A percentile compares a stretch with the other conserved stretches of the same genome.
These are phyloP conservation scores for Morone chrysops DNA, from an alignment of 2,113 vertebrate genomes.

Conservation along the genomic window DNA sequence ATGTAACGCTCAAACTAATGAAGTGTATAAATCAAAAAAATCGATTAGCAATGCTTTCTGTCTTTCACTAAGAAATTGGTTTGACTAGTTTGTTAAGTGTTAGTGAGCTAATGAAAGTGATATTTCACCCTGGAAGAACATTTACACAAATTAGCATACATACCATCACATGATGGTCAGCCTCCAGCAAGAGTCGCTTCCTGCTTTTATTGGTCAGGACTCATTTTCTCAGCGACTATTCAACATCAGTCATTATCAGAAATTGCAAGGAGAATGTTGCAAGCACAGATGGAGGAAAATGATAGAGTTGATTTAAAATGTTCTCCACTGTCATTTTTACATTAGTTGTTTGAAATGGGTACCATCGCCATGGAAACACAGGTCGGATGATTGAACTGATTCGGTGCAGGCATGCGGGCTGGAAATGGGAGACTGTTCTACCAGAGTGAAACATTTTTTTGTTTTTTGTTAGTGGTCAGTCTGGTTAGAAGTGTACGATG, in stretches of 20 bases:
- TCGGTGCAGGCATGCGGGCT: not conserved
- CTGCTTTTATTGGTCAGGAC: not conserved
- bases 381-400: not conserved
- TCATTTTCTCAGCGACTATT: not conserved
- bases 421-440: conserved; percentile 28
- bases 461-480: conserved; percentile 67
- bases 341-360: not conserved
- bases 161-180: not conserved
- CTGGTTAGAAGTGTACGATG: conserved; percentile 63
- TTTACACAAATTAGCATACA: conserved; percentile 22
- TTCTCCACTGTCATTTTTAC: not conserved
- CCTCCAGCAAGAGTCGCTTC: not conserved
- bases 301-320: not conserved
- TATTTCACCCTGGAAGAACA: conserved; percentile 70
- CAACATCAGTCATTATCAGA: not conserved
- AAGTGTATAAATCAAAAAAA: conserved; percentile 37
- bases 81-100: conserved; percentile 60
- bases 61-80: conserved; percentile 26
- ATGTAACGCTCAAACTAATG: conserved; percentile 37
- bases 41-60: conserved; percentile 34
- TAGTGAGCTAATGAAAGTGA: conserved; percentile 67
- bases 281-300: not conserved
- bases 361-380: not conserved
- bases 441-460: conserved; percentile 50
- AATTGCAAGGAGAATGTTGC: not conserved